Percentiles rank a stretch among this genome's conserved stretches.
Evolutionary conservation across 2,113 vertebrate species (phyloP).

Genomic region (Murina feae): DNA sequence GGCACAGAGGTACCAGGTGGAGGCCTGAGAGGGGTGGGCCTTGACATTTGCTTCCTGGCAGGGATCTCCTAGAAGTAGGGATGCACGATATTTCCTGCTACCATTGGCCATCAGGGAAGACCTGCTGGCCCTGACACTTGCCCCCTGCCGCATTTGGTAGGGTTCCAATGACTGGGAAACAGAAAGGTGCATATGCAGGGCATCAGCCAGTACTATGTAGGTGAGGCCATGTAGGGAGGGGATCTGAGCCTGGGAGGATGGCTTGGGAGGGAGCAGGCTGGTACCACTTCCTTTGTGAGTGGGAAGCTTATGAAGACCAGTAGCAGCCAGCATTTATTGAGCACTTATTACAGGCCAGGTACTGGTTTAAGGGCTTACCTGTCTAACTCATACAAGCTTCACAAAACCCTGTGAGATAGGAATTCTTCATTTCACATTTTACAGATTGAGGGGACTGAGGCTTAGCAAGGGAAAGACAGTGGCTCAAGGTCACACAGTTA

Average conservation of each 20-base stretch:
- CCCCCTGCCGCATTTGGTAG: neutral
- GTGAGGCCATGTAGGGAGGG: neutral
- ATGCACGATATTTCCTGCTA: neutral
- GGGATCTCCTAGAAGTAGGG: neutral
- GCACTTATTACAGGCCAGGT: conserved; percentile 12
- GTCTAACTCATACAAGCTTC: neutral
- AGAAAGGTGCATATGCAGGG: neutral
- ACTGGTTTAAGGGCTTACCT: conserved; percentile 2
- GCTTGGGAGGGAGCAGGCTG: neutral
- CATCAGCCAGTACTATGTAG: neutral
- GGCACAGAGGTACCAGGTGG: neutral
- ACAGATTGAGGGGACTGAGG: neutral
- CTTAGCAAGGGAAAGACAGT: neutral
- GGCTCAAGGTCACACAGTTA: neutral
- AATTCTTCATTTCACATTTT: neutral
- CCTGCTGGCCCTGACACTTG: neutral
- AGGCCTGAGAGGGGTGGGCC: neutral
- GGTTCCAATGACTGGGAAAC: neutral
- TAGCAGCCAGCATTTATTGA: conserved; percentile 33
- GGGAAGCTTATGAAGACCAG: conserved; percentile 29
- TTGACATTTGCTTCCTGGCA: neutral
- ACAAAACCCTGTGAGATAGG: neutral
- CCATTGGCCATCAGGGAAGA: neutral
- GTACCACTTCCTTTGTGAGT: neutral
- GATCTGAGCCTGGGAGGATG: neutral